These are phyloP conservation scores for Euleptes europaea DNA, from an alignment of 2,113 vertebrate genomes.

Conservation along the genomic window DNA sequence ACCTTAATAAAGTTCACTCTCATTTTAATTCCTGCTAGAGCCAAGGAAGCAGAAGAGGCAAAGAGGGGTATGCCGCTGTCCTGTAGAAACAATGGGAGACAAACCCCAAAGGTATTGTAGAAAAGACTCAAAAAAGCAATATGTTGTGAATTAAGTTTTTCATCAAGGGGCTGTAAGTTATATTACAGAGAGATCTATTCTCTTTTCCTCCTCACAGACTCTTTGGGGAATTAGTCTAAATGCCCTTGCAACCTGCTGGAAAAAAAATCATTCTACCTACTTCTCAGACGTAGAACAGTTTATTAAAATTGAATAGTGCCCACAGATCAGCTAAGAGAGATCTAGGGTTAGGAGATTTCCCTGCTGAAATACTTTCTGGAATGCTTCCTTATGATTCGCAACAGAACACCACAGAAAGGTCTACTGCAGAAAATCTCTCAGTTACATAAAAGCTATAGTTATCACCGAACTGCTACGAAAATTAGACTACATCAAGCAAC, in stretches of 20 bases:
- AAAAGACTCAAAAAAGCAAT: neutral
- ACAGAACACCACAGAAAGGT: neutral
- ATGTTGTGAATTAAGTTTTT: neutral
- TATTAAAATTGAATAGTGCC: neutral
- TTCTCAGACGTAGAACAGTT: neutral
- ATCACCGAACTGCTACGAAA: fast-evolving
- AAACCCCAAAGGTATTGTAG: neutral
- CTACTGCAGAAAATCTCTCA: neutral
- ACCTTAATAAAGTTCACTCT: neutral
- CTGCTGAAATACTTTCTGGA: neutral
- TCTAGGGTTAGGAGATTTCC: neutral
- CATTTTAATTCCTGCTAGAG: neutral
- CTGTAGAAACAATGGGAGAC: neutral
- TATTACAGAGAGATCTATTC: neutral
- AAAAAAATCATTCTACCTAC: neutral
- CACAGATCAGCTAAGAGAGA: neutral
- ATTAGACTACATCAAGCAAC: fast-evolving
- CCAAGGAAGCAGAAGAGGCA: neutral
- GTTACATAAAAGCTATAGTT: fast-evolving
- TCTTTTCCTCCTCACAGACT: neutral
- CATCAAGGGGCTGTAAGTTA: neutral
- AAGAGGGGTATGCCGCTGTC: neutral
- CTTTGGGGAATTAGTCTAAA: neutral
- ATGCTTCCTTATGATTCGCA: neutral
- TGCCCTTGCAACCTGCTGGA: neutral